Conservation (phyloP, 2,797 vertebrate species). For the Eulemur rubriventer region DNA sequence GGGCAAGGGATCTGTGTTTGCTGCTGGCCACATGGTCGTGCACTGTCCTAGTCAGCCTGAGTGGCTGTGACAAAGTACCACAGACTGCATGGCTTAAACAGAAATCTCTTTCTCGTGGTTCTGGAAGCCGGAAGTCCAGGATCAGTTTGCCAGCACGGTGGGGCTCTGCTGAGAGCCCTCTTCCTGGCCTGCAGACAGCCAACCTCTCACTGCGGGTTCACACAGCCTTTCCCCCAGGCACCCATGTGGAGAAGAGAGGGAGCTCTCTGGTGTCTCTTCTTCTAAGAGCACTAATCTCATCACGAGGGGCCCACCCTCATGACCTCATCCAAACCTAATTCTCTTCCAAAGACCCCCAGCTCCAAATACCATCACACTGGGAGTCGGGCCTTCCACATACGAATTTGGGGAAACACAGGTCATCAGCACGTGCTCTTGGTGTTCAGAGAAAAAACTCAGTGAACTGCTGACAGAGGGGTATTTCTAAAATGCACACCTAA, state of each 20-base stretch:
- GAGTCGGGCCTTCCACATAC: not conserved
- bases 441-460: not conserved
- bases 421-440: not conserved
- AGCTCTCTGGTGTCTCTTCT: not conserved
- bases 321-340: not conserved
- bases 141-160: not conserved
- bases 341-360: not conserved
- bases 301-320: not conserved
- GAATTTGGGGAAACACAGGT: not conserved
- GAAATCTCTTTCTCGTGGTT: not conserved
- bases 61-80: not conserved
- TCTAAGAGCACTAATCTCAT: not conserved
- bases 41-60: not conserved
- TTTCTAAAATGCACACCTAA: not conserved
- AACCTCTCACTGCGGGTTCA: not conserved
- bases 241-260: accelerated
- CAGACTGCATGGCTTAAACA: not conserved
- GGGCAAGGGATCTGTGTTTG: not conserved
- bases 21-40: not conserved
- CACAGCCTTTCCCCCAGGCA: not conserved
- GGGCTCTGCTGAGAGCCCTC: not conserved
- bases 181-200: not conserved
- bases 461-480: not conserved
- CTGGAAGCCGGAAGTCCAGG: not conserved
- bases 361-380: not conserved